A percentile compares a stretch with the other conserved stretches of the same genome.
These are phyloP conservation scores for Trematomus bernacchii DNA, from an alignment of 2,797 vertebrate genomes.

Conservation along the genomic window DNA sequence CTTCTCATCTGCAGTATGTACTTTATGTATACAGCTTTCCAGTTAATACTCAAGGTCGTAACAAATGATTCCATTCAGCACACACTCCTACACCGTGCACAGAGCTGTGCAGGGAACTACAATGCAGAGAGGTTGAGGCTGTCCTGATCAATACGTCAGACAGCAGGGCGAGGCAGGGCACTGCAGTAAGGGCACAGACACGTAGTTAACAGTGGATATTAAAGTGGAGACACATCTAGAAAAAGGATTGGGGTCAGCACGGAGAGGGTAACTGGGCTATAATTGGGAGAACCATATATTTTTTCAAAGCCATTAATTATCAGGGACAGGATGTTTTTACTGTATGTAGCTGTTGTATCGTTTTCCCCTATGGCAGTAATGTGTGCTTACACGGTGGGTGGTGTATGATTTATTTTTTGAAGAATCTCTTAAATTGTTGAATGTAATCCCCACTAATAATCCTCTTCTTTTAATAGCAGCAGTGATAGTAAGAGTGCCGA, in stretches of 20 bases:
- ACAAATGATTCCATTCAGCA: slow-evolving; percentile 29
- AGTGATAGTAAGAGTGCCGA: slow-evolving; percentile 66
- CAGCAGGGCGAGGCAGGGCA: slow-evolving; percentile 63
- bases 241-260: slow-evolving; percentile 32
- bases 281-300: slow-evolving; percentile 25
- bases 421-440: slow-evolving; percentile 56
- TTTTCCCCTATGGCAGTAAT: slow-evolving; percentile 24
- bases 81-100: slow-evolving; percentile 19
- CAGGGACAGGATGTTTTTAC: slow-evolving; percentile 18
- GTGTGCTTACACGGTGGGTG: slow-evolving; percentile 39
- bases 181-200: slow-evolving; percentile 69
- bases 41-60: slow-evolving; percentile 28
- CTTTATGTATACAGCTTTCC: slow-evolving; percentile 11
- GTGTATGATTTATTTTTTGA: slow-evolving; percentile 14
- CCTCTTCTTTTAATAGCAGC: slow-evolving; percentile 59
- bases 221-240: slow-evolving; percentile 34
- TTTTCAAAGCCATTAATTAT: slow-evolving; percentile 24
- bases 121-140: slow-evolving; percentile 62
- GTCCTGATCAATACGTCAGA: slow-evolving; percentile 74
- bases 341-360: slow-evolving; percentile 10
- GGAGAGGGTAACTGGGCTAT: slow-evolving; percentile 30
- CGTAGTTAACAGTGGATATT: slow-evolving; percentile 40
- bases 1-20: slow-evolving; percentile 14
- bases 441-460: slow-evolving; percentile 76
- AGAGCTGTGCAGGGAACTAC: slow-evolving; percentile 50